Base-by-base conservation (phyloP, 2,113 vertebrate species). In the Nesogale talazaci region DNA sequence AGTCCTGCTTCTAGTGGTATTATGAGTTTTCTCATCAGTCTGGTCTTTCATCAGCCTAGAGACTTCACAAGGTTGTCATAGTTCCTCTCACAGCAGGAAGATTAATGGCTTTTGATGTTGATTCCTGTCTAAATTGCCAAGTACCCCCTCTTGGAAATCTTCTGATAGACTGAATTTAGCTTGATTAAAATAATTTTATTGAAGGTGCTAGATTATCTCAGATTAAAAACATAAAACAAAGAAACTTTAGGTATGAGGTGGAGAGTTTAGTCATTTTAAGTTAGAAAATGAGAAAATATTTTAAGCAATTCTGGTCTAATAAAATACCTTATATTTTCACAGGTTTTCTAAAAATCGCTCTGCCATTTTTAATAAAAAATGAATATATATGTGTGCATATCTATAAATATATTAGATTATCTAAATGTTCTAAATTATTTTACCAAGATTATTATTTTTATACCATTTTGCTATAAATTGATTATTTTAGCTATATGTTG, bases 391-490 rank as follows among this genome's bases (percentile, higher is more conserved):
- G n/a, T n/a, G n/a, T n/a, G n/a, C n/a, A n/a, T 2, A 59, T 67
- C 20, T 23, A 42, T 59, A 79, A 75, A 25, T 88, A 9, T 65
- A 52, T 34, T 89, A 80, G 88, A 56, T 46, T 67, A 52, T 72
- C n/a, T 72, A 93, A 88, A 42, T 75, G 42, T 29, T 65, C 29
- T 89, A 83, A 92, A 65, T 52, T 69, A 82, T 61, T 83, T 93
- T 90, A 69, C 70, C 5, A 80, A 70, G 22, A 34, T 79, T 78
- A 34, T 79, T 78, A 31, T 84, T 95, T 42, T 63, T 61, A 92
- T 69, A 40, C 79, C 2, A 79, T 65, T 93, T 79, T 77, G 80
- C 57, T 46, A 70, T 2, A 74, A 70, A 29, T 80, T 42, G 22
- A 42, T 65, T 83, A 88, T 82, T 85, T 56, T 38, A 93, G 15